phyloP scores from a whole-genome alignment of 1,140 invertebrate species.

The Drosophila sp. region DNA sequence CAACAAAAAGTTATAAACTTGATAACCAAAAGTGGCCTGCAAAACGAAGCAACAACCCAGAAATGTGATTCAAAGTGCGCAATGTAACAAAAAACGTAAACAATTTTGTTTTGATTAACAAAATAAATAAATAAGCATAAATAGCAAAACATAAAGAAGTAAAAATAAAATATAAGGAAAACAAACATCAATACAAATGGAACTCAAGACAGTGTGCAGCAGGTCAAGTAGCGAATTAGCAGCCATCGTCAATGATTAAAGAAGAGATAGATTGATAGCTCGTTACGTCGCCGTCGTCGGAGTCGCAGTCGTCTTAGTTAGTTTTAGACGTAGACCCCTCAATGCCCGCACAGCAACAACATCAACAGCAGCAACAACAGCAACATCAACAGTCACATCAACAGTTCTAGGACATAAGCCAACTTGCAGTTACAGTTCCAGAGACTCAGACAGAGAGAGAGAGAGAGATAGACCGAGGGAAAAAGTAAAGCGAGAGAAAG shows the following conservation, averaged over 20 bases:
- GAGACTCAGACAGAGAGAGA: slow-evolving; percentile 1
- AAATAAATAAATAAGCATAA: slow-evolving; percentile 20
- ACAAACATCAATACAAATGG: slow-evolving; percentile 61
- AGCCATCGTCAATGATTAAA: slow-evolving; percentile 74
- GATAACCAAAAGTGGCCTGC: slow-evolving; percentile 78
- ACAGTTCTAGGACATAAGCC: slow-evolving; percentile 29
- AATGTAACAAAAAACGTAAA: slow-evolving; percentile 68
- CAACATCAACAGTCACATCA: slow-evolving; percentile 39
- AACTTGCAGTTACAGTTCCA: slow-evolving; percentile 13
- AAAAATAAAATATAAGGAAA: slow-evolving; percentile 30
- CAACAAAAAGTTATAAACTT: slow-evolving; percentile 22
- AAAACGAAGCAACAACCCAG: slow-evolving; percentile 64
- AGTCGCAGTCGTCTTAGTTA: slow-evolving; percentile 63
- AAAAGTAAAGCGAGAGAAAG: neutral
- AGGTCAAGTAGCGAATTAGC: slow-evolving; percentile 68
- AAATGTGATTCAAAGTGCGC: slow-evolving; percentile 79
- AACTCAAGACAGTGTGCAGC: slow-evolving; percentile 62
- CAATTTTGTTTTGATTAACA: slow-evolving; percentile 46
- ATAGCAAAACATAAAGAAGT: slow-evolving; percentile 22
- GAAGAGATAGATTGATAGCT: slow-evolving; percentile 34
- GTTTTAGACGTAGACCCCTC: slow-evolving; percentile 45
- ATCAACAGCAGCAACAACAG: slow-evolving; percentile 62
- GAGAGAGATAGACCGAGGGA: neutral
- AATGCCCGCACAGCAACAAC: slow-evolving; percentile 55
- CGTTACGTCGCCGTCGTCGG: slow-evolving; percentile 29